These are phyloP conservation scores for Balaeniceps rex DNA, from an alignment of 2,113 vertebrate species.

Conservation along the genomic window DNA sequence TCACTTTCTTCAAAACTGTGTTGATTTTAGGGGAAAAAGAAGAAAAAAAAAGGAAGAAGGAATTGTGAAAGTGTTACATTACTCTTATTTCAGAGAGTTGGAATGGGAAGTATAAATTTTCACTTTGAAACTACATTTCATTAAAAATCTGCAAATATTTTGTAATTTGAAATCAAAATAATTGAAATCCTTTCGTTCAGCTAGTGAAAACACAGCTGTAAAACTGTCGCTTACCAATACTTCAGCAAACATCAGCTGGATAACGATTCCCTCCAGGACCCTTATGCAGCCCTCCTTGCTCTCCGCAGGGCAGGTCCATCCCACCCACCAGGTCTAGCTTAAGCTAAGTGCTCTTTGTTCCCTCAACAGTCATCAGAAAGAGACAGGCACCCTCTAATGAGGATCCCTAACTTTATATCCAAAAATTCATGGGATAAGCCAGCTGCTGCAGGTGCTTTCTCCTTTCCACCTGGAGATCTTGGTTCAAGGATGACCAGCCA, in stretches of 20 bases:
- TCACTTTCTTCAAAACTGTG: background rate
- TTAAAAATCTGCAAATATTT: background rate
- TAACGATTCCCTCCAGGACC: background rate
- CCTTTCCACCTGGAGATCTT: background rate
- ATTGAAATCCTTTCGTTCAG: background rate
- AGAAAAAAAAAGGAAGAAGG: background rate
- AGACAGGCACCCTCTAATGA: background rate
- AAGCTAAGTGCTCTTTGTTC: background rate
- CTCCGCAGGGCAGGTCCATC: fast-evolving
- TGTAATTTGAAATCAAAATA: background rate
- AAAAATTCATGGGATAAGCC: background rate
- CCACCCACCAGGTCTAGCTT: background rate
- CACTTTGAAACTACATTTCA: background rate
- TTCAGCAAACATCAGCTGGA: background rate
- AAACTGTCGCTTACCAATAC: background rate
- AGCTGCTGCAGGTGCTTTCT: background rate
- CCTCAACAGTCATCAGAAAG: background rate
- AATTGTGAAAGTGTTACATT: background rate
- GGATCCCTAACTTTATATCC: background rate
- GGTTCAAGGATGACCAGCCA: background rate
- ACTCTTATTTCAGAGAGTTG: background rate
- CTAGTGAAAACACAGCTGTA: background rate
- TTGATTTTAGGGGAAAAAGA: background rate
- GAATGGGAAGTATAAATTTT: background rate
- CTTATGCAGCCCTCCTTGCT: background rate